Base-by-base conservation (phyloP, 2,888 invertebrate species). In the Dynastes maya region DNA sequence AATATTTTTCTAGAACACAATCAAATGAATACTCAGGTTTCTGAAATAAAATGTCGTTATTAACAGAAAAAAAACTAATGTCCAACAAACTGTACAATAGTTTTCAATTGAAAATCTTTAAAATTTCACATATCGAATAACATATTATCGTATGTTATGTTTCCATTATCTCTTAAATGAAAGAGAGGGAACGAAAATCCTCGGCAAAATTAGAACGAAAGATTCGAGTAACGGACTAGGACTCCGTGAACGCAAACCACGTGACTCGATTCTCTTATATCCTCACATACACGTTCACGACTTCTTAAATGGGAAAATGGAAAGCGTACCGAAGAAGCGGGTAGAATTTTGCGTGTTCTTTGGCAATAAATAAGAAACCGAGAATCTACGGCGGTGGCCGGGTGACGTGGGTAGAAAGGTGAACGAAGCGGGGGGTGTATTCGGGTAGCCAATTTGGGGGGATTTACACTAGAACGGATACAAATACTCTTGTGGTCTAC, bases 181-280 rank as follows among this genome's bases (percentile, higher is more conserved):
- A 49, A 49, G 67, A 68, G 49, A 49, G 67, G 8, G 27, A 49
- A 22, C 49, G 67, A 68, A 68, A 49, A 49, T 27, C 45, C 11
- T 49, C 45, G 67, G 45, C 49, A 49, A 65, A 68, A 49, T 68
- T 49, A 68, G 67, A 49, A 68, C 67, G 27, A 45, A 68, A 49
- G 67, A 65, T 76, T 61, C 65, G 53, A 55, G 40, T n/a, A 76
- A 16, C 40, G 63, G 68, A 68, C 40, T 65, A 63, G 13, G 16
- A 37, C 32, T 71, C 76, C 80, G 79, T 80, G 81, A 77, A 78
- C 68, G 79, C 75, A 80, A 79, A 76, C 80, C 81, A 78, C 82
- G 81, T 80, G 81, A 82, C 81, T 80, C 71, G 81, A 81, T 82
- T 81, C 80, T 78, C 78, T 82, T 82, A 81, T 82, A 81, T 80